A percentile compares a stretch with the other conserved stretches of the same genome.
Evolutionary conservation across 2,113 vertebrate genomes (phyloP).

Genomic region (Daubentonia madagascariensis): DNA sequence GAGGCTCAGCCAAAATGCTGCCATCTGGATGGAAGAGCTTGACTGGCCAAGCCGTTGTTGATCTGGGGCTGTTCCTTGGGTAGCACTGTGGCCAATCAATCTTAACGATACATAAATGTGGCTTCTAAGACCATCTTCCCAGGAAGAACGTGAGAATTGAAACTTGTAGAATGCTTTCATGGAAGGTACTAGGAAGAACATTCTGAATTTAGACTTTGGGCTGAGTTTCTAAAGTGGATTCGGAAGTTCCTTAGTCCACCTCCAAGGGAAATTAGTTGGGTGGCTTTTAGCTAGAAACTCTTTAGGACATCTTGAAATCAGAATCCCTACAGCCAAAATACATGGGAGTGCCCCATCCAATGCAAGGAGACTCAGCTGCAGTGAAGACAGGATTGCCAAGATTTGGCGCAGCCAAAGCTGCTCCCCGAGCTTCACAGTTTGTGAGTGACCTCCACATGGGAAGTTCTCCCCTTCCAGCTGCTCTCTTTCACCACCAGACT

Average conservation of each 20-base stretch:
- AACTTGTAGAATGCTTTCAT: background rate
- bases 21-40: background rate
- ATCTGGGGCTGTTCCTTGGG: background rate
- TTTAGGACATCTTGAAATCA: background rate
- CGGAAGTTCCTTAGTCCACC: background rate
- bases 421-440: background rate
- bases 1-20: background rate
- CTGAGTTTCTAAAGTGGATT: background rate
- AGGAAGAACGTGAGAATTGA: background rate
- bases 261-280: background rate
- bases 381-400: background rate
- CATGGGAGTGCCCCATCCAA: background rate
- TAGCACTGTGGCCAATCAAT: background rate
- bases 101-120: background rate
- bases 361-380: background rate
- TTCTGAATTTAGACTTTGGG: background rate
- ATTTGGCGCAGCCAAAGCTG: background rate
- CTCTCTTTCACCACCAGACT: background rate
- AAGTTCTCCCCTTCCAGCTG: background rate
- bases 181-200: background rate
- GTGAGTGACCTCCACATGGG: background rate
- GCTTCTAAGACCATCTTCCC: slow-evolving; percentile 4
- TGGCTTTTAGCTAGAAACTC: background rate
- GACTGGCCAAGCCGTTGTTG: background rate
- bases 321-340: background rate